A percentile compares a stretch with the other conserved stretches of the same genome.
Evolutionary conservation across 2,888 invertebrate species (phyloP).

Genomic region (Plebejus melissa): DNA sequence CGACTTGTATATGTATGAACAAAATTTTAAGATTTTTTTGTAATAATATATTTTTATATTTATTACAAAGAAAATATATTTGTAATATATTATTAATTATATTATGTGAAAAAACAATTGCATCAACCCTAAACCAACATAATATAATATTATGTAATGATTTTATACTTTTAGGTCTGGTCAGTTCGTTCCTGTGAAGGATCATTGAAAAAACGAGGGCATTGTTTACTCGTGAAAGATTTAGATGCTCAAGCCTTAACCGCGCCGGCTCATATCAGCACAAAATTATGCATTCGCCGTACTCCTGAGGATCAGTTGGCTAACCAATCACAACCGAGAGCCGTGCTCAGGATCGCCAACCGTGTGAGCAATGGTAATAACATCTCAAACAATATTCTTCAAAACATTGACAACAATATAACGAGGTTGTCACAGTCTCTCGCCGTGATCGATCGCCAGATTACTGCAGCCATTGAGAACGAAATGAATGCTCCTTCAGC

Average conservation of each 20-base stretch:
- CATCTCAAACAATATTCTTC: slow-evolving; percentile 48
- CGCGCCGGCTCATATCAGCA: slow-evolving; percentile 51
- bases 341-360: slow-evolving; percentile 64
- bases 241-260: slow-evolving; percentile 57
- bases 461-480: slow-evolving; percentile 51
- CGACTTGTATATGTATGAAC: too few species aligned
- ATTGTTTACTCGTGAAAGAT: slow-evolving; percentile 57
- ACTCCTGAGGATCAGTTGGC: slow-evolving; percentile 53
- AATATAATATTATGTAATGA: not conserved
- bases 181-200: slow-evolving; percentile 70
- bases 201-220: slow-evolving; percentile 63
- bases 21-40: too few species aligned
- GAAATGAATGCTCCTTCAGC: slow-evolving; percentile 50
- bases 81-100: too few species aligned
- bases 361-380: slow-evolving; percentile 48
- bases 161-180: slow-evolving; percentile 53
- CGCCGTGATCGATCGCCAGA: slow-evolving; percentile 58
- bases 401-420: slow-evolving; percentile 61
- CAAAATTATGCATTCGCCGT: slow-evolving; percentile 60
- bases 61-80: too few species aligned
- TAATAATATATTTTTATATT: too few species aligned
- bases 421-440: slow-evolving; percentile 59
- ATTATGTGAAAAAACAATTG: too few species aligned
- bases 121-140: too few species aligned
- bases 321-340: slow-evolving; percentile 57